These are phyloP conservation scores for Polydrusus pterygomalis DNA, from an alignment of 2,888 invertebrate genomes.

Conservation along the genomic window DNA sequence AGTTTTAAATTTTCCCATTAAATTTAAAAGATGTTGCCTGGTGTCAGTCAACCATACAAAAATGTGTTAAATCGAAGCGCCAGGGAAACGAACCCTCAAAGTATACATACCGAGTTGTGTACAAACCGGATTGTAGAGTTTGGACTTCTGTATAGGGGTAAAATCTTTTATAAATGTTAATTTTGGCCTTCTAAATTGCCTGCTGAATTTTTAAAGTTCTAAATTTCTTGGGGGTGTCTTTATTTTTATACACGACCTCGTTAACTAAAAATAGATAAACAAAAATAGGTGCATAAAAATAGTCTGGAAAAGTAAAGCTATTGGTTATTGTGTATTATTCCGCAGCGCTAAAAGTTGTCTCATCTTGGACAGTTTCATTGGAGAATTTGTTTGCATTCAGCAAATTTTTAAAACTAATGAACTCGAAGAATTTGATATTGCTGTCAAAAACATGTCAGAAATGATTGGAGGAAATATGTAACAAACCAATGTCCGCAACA, in stretches of 20 bases:
- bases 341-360: slow-evolving; percentile 1
- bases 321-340: slow-evolving; percentile 5
- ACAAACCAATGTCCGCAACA: too few species aligned
- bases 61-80: too few species aligned
- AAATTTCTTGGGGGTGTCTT: slow-evolving; percentile 28
- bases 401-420: neutral
- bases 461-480: too few species aligned
- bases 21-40: neutral
- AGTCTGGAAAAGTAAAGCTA: slow-evolving; percentile 21
- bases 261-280: slow-evolving; percentile 41
- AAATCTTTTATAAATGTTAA: slow-evolving; percentile 25
- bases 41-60: too few species aligned
- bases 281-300: slow-evolving; percentile 40
- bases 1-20: too few species aligned
- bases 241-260: slow-evolving; percentile 38
- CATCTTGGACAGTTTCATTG: neutral
- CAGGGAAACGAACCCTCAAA: too few species aligned
- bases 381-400: neutral
- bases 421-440: too few species aligned
- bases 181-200: slow-evolving; percentile 10
- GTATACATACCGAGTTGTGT: too few species aligned
- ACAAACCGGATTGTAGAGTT: neutral
- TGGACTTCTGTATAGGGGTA: neutral
- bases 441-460: too few species aligned
- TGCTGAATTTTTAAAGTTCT: slow-evolving; percentile 21